These are phyloP conservation scores for Tinamus major DNA, from an alignment of 2,797 vertebrate species.

Conservation along the genomic window DNA sequence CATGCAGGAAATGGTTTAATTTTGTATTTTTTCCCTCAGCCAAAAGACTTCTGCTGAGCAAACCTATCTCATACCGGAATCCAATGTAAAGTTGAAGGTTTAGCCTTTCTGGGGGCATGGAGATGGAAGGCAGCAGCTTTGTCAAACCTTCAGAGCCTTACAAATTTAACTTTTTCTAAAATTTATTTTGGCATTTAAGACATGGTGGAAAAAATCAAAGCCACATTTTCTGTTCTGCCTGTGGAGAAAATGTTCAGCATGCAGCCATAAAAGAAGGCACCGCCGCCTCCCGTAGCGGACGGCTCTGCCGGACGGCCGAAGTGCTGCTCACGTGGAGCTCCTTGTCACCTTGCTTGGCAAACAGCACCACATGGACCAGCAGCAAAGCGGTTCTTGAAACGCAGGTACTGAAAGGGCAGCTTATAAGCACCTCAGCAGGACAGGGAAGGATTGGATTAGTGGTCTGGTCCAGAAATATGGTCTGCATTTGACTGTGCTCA, in stretches of 20 bases:
- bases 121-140: background rate
- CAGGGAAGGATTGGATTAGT: background rate
- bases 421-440: background rate
- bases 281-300: rapidly evolving
- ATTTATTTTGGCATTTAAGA: background rate
- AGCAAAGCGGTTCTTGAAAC: background rate
- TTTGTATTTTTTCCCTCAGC: constrained; percentile 42
- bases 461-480: background rate
- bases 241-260: background rate
- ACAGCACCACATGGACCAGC: background rate
- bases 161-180: background rate
- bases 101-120: background rate
- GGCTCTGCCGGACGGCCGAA: background rate
- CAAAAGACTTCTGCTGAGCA: constrained; percentile 37
- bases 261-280: background rate
- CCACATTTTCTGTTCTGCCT: background rate
- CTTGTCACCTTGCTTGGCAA: background rate
- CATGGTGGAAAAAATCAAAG: background rate
- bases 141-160: background rate
- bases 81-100: background rate
- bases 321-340: rapidly evolving
- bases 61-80: background rate
- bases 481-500: background rate
- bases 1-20: constrained; percentile 20
- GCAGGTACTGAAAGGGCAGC: background rate